Percentiles rank a stretch among this genome's conserved stretches.
Conservation (phyloP, 1,140 invertebrate genomes). For the Eufriesea mexicana region DNA sequence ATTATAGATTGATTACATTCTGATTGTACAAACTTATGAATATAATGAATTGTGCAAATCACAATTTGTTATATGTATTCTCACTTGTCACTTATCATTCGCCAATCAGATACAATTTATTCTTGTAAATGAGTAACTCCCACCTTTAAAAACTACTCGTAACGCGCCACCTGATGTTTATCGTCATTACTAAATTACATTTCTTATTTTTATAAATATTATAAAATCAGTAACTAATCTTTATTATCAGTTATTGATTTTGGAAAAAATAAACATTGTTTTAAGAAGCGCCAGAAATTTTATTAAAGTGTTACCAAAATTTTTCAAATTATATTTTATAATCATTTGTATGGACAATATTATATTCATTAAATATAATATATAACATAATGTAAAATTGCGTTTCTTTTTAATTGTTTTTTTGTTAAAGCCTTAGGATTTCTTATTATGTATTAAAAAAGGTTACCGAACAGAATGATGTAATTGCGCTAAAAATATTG, state of each 20-base stretch:
- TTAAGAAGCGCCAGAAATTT: constrained; percentile 35
- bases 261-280: not conserved
- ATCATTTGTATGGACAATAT: constrained; percentile 4
- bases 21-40: not conserved
- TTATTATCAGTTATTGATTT: not conserved
- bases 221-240: not conserved
- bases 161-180: constrained; percentile 1
- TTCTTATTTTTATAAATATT: not conserved
- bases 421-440: constrained; percentile 2
- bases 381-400: not conserved
- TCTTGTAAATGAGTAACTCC: constrained; percentile 1
- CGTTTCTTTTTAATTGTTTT: not conserved
- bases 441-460: not conserved
- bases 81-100: not conserved
- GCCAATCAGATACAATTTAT: not conserved
- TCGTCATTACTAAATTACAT: not conserved
- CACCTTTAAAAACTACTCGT: not conserved
- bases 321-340: constrained; percentile 7
- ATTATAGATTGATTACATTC: not conserved
- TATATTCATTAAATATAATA: not conserved
- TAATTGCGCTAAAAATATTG: not conserved
- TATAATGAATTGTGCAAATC: not conserved
- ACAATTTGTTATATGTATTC: not conserved
- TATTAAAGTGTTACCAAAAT: constrained; percentile 40
- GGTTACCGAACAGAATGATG: not conserved